Evolutionary conservation across 2,113 vertebrate genomes (phyloP).

Genomic region (Callorhinus ursinus): DNA sequence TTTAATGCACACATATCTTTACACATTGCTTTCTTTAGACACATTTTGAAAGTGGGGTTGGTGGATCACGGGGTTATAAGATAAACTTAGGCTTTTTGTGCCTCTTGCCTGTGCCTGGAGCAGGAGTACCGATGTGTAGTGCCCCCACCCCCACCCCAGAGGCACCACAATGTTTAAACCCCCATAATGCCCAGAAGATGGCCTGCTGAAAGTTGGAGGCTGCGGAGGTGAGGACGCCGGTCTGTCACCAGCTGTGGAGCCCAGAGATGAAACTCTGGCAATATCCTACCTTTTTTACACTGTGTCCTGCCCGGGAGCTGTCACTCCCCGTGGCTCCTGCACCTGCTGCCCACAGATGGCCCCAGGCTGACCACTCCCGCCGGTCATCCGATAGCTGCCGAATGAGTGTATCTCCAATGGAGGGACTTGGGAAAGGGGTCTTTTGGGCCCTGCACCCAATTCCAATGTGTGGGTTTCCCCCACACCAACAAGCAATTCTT

Average conservation of each 20-base stretch:
- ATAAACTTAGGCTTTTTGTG: not conserved
- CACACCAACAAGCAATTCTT: not conserved
- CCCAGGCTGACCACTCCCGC: not conserved
- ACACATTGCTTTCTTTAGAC: not conserved
- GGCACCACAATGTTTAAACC: not conserved
- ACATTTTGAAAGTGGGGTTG: not conserved
- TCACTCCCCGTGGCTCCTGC: not conserved
- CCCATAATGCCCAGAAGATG: rapidly evolving
- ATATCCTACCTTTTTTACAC: rapidly evolving
- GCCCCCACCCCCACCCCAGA: rapidly evolving
- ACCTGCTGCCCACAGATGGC: not conserved
- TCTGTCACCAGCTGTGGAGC: not conserved
- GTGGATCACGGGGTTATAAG: not conserved
- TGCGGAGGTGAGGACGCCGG: not conserved
- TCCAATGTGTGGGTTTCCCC: not conserved
- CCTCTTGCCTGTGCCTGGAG: not conserved
- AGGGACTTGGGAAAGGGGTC: not conserved
- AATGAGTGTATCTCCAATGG: not conserved
- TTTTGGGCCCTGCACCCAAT: not conserved
- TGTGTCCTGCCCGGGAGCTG: not conserved
- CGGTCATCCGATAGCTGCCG: not conserved
- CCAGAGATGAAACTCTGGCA: not conserved
- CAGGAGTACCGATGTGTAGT: too few relatives aligned
- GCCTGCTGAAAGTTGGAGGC: not conserved
- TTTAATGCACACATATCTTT: not conserved